Conservation (phyloP, 1,140 invertebrate species). For the Cotesia typhae region DNA sequence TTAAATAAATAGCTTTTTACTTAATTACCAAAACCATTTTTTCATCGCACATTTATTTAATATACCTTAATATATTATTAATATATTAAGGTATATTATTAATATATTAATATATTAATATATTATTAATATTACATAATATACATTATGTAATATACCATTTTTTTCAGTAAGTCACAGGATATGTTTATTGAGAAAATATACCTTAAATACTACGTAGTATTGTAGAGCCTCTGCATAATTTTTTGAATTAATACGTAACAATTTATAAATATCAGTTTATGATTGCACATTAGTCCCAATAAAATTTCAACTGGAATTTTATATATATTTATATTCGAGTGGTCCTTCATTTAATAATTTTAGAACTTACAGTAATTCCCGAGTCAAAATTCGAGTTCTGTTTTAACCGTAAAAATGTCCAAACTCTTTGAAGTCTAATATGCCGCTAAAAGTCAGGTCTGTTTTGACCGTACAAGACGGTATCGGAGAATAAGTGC, state of each 20-base stretch:
- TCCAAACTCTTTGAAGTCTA: too few species aligned
- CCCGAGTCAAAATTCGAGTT: too few species aligned
- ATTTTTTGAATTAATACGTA: neutral
- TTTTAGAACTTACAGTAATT: too few species aligned
- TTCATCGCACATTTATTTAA: constrained; percentile 32
- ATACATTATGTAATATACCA: constrained; percentile 30
- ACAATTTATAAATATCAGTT: neutral
- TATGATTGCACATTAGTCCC: constrained; percentile 19
- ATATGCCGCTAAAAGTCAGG: too few species aligned
- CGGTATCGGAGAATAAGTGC: too few species aligned
- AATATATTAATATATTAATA: too few species aligned
- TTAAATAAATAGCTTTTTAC: constrained; percentile 16
- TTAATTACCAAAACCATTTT: constrained; percentile 9
- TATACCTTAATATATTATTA: too few species aligned
- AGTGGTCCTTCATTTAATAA: too few species aligned
- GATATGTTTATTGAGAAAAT: constrained; percentile 64
- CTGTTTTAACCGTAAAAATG: too few species aligned
- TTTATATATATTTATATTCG: neutral
- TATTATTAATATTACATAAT: too few species aligned
- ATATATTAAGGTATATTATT: too few species aligned
- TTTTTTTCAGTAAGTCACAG: constrained; percentile 40
- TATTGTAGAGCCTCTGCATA: neutral
- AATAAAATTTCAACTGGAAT: constrained; percentile 1
- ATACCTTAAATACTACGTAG: constrained; percentile 47
- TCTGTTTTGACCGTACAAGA: too few species aligned